These are phyloP conservation scores for Torymus tubicola DNA, from an alignment of 2,888 invertebrate genomes.

Conservation along the genomic window DNA sequence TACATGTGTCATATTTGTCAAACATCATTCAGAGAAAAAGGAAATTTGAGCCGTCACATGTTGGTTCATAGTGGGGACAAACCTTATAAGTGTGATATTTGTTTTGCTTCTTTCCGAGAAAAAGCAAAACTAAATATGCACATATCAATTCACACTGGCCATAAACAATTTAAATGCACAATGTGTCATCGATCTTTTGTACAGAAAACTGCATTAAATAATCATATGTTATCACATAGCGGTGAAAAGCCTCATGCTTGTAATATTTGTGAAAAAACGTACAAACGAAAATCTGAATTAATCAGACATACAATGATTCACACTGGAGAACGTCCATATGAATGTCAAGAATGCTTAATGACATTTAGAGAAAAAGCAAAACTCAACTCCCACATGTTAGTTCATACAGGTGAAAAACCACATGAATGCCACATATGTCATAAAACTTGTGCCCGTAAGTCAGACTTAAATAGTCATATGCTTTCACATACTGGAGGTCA, in stretches of 20 bases:
- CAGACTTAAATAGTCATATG: constrained; percentile 74
- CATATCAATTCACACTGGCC: constrained; percentile 65
- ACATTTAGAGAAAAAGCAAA: constrained; percentile 73
- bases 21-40: constrained; percentile 66
- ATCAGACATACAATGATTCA: constrained; percentile 73
- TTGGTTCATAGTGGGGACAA: constrained; percentile 64
- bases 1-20: constrained; percentile 67
- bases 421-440: constrained; percentile 73
- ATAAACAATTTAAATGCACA: constrained; percentile 71
- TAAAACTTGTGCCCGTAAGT: constrained; percentile 73
- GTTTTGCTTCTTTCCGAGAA: constrained; percentile 68
- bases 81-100: constrained; percentile 68
- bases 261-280: constrained; percentile 72
- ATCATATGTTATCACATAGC: constrained; percentile 72
- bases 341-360: constrained; percentile 74
- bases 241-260: constrained; percentile 73
- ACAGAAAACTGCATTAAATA: constrained; percentile 71
- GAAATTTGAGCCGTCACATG: constrained; percentile 67
- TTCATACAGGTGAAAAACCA: constrained; percentile 73
- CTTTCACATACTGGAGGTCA: constrained; percentile 73
- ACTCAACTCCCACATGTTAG: constrained; percentile 73
- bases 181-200: constrained; percentile 70
- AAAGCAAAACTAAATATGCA: constrained; percentile 67
- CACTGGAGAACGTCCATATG: constrained; percentile 73
- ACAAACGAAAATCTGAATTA: constrained; percentile 72